These are phyloP conservation scores for Sisyra nigra DNA, from an alignment of 2,888 invertebrate species.

Conservation along the genomic window DNA sequence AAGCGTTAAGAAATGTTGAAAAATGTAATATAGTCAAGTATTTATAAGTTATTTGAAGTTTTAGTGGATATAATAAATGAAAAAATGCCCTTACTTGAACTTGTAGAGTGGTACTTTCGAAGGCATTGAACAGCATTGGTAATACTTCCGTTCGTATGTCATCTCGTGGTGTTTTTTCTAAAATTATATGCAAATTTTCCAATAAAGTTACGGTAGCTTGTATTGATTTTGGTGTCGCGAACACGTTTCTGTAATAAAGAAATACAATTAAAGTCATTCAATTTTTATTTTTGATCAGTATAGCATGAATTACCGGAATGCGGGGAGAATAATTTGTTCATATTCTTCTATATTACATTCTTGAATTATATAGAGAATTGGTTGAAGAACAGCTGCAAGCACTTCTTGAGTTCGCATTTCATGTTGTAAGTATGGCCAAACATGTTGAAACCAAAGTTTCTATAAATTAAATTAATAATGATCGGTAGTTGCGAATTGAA, in stretches of 20 bases:
- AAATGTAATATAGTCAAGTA: no score
- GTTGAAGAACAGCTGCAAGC: constrained; percentile 68
- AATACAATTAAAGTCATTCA: not conserved
- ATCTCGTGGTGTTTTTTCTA: constrained; percentile 70
- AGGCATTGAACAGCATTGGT: constrained; percentile 70
- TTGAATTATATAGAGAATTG: constrained; percentile 68
- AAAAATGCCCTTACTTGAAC: constrained; percentile 83
- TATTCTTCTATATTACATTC: constrained; percentile 66
- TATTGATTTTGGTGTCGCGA: constrained; percentile 62
- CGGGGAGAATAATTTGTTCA: constrained; percentile 63
- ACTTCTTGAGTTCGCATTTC: constrained; percentile 79
- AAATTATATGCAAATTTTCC: constrained; percentile 76
- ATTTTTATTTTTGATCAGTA: not conserved
- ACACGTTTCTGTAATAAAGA: constrained; percentile 44
- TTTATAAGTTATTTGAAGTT: no score
- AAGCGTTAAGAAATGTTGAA: no score
- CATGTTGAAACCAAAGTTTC: constrained; percentile 92
- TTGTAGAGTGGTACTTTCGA: constrained; percentile 78
- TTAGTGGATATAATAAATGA: no score
- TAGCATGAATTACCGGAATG: constrained; percentile 51
- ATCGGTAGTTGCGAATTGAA: not conserved
- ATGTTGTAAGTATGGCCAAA: constrained; percentile 76
- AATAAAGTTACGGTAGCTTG: constrained; percentile 77
- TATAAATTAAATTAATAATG: constrained; percentile 27
- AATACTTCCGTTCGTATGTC: constrained; percentile 69